These are phyloP conservation scores for Caradrina kadenii DNA, from an alignment of 2,888 invertebrate genomes.

Conservation along the genomic window DNA sequence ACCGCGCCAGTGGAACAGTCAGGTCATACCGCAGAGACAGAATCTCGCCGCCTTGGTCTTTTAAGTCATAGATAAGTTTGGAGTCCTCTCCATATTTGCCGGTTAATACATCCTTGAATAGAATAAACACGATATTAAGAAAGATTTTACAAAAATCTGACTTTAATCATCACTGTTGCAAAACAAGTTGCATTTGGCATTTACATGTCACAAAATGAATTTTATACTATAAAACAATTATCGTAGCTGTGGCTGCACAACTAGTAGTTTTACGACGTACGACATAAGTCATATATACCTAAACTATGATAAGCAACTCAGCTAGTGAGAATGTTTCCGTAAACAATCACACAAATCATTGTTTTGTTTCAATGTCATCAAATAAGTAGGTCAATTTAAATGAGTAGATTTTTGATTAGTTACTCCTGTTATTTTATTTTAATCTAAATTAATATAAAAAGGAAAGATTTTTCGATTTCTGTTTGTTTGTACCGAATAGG, in stretches of 20 bases:
- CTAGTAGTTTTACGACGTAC: too few species aligned
- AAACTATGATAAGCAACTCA: background rate
- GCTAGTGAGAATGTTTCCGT: background rate
- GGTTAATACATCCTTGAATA: slow-evolving; percentile 96
- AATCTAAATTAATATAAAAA: background rate
- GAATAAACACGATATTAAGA: slow-evolving; percentile 10
- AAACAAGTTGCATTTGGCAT: too few species aligned
- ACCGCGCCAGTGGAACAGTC: slow-evolving; percentile 99
- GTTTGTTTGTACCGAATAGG: too few species aligned
- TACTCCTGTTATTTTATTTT: too few species aligned
- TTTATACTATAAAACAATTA: too few species aligned
- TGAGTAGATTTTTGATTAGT: background rate
- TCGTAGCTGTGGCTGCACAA: too few species aligned
- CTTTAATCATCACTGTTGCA: background rate
- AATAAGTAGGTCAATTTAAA: background rate
- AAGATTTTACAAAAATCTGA: background rate
- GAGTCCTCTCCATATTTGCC: slow-evolving; percentile 99
- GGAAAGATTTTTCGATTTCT: too few species aligned
- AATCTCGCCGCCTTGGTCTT: slow-evolving; percentile 99
- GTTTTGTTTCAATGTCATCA: background rate
- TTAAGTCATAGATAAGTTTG: slow-evolving; percentile 99
- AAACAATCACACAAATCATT: background rate
- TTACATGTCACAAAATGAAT: too few species aligned
- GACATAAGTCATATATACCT: background rate
- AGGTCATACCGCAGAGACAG: slow-evolving; percentile 98